phyloP scores from a whole-genome alignment of 2,113 vertebrate genomes.

The Pleuronectes platessa region DNA sequence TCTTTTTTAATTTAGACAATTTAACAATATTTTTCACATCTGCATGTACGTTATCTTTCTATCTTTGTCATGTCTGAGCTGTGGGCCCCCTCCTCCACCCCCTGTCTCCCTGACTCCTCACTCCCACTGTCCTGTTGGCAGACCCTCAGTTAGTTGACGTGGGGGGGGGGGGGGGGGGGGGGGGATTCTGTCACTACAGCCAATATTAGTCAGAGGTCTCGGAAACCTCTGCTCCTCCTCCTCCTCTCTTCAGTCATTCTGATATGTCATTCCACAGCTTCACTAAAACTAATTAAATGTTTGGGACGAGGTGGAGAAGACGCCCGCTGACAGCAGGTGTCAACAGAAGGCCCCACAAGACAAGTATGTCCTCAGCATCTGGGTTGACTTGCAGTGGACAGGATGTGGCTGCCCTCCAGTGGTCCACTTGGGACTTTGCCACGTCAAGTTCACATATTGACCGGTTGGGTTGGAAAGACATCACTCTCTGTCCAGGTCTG shows the following conservation, averaged over 20 bases:
- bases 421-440: slow-evolving; percentile 18
- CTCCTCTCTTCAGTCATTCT: slow-evolving; percentile 50
- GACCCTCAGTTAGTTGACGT: slow-evolving; percentile 49
- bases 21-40: too few species aligned
- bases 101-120: slow-evolving; percentile 12
- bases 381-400: background rate
- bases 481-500: too few species aligned
- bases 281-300: slow-evolving; percentile 77
- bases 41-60: background rate
- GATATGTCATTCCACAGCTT: slow-evolving; percentile 55
- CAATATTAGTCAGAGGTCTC: slow-evolving; percentile 77
- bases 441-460: too few species aligned
- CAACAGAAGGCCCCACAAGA: slow-evolving; percentile 50
- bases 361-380: slow-evolving; percentile 24
- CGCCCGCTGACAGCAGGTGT: slow-evolving; percentile 66
- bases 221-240: slow-evolving; percentile 58
- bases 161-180: too few species aligned
- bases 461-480: too few species aligned
- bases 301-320: slow-evolving; percentile 67
- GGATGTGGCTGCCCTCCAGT: slow-evolving; percentile 66
- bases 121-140: slow-evolving; percentile 61
- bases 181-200: slow-evolving; percentile 78
- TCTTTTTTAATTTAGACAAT: too few species aligned
- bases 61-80: background rate
- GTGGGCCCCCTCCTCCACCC: background rate